phyloP scores from a whole-genome alignment of 2,888 invertebrate genomes.

The Apoda limacodes region DNA sequence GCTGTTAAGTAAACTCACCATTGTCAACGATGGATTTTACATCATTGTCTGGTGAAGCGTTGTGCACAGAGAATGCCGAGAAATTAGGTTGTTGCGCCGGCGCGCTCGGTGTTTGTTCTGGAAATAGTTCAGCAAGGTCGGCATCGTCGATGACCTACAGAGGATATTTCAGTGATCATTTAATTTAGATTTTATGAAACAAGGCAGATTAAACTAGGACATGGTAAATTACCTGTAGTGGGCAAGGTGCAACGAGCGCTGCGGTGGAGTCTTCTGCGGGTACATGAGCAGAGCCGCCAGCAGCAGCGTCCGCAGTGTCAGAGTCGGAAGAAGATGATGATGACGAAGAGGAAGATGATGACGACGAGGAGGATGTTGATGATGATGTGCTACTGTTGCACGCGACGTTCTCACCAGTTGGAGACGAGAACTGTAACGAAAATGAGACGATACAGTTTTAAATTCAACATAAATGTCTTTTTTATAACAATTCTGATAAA shows the following conservation, averaged over 20 bases:
- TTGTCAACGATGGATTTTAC: slow-evolving; percentile 64
- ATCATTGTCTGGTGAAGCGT: slow-evolving; percentile 47
- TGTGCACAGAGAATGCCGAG: slow-evolving; percentile 61
- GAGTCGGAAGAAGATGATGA: slow-evolving; percentile 60
- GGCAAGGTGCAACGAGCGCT: slow-evolving; percentile 68
- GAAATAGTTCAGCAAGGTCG: slow-evolving; percentile 81
- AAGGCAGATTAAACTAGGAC: background rate
- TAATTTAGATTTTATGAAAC: background rate
- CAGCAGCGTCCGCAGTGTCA: slow-evolving; percentile 54
- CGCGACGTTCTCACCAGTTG: slow-evolving; percentile 44
- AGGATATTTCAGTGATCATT: slow-evolving; percentile 25
- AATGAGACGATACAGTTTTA: too few relatives aligned
- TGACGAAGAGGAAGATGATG: slow-evolving; percentile 58
- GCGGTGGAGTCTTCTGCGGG: slow-evolving; percentile 65
- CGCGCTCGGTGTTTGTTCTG: slow-evolving; percentile 73
- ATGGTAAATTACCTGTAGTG: slow-evolving; percentile 56
- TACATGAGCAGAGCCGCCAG: slow-evolving; percentile 46
- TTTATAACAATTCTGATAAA: too few relatives aligned
- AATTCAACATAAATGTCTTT: too few relatives aligned
- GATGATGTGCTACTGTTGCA: slow-evolving; percentile 57
- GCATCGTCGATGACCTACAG: slow-evolving; percentile 80
- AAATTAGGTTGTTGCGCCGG: slow-evolving; percentile 71
- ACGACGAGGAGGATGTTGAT: slow-evolving; percentile 48
- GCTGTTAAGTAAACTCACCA: slow-evolving; percentile 32
- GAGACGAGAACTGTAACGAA: slow-evolving; percentile 48